phyloP scores from a whole-genome alignment of 1,140 invertebrate genomes.

The Ceratina calcarata region DNA sequence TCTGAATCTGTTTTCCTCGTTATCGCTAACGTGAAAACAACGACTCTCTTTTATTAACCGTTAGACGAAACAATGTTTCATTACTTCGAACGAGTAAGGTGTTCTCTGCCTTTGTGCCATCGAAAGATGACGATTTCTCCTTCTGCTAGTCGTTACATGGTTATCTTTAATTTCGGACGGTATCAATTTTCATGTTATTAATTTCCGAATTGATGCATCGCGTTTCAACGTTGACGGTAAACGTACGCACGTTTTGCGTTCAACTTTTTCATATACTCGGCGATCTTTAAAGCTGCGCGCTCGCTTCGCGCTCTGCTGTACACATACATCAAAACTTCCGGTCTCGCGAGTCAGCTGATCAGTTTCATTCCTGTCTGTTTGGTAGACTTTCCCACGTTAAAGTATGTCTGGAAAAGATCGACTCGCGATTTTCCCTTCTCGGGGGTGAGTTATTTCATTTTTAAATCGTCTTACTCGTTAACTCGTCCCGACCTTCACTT shows the following conservation, averaged over 20 bases:
- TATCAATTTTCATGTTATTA: background rate
- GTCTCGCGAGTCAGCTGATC: slow-evolving; percentile 78
- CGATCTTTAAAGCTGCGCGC: slow-evolving; percentile 41
- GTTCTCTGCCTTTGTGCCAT: background rate
- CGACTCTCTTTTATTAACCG: slow-evolving; percentile 62
- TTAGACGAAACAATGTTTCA: slow-evolving; percentile 34
- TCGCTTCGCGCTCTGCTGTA: background rate
- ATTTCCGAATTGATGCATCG: background rate
- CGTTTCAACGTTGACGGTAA: background rate
- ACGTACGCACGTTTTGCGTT: background rate
- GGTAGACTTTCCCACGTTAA: slow-evolving; percentile 33
- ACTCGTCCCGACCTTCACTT: slow-evolving; percentile 11
- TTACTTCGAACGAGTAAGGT: slow-evolving; percentile 16
- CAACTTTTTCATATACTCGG: background rate
- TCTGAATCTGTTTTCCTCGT: slow-evolving; percentile 23
- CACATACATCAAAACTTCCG: slow-evolving; percentile 54
- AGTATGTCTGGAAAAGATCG: slow-evolving; percentile 97
- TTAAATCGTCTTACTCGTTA: slow-evolving; percentile 6
- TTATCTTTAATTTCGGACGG: background rate
- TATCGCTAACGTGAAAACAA: slow-evolving; percentile 33
- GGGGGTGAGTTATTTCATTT: slow-evolving; percentile 90
- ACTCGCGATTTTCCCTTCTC: slow-evolving; percentile 97
- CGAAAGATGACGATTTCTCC: background rate
- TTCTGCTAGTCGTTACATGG: background rate
- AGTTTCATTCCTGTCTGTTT: slow-evolving; percentile 74